Conservation (phyloP, 1,140 invertebrate species). For the Lithobius niger region DNA sequence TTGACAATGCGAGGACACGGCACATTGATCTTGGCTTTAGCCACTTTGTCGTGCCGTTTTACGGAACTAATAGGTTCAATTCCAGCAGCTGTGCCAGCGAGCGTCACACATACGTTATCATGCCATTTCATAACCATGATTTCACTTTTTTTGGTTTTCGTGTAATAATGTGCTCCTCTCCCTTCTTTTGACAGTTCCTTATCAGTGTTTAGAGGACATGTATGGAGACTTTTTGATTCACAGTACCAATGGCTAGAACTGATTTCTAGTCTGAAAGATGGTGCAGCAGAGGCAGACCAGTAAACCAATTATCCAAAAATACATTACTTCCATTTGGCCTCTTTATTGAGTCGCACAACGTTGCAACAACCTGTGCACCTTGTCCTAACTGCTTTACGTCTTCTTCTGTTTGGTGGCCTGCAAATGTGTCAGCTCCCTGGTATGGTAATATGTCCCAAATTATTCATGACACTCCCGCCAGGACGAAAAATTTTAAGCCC, state of each 20-base stretch:
- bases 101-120: slow-evolving; percentile 19
- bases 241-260: not conserved
- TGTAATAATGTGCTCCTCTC: not conserved
- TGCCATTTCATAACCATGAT: slow-evolving; percentile 17
- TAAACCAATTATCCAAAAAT: no score
- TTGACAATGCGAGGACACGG: slow-evolving; percentile 19
- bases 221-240: not conserved
- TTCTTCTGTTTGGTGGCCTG: not conserved
- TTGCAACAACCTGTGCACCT: no score
- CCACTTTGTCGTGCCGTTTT: slow-evolving; percentile 2
- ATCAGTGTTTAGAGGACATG: not conserved
- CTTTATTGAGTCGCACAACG: not conserved
- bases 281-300: not conserved
- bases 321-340: not conserved
- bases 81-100: slow-evolving; percentile 14
- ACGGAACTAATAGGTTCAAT: slow-evolving; percentile 17
- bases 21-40: slow-evolving; percentile 17
- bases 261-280: not conserved
- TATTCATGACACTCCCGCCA: not conserved
- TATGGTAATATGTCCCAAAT: not conserved
- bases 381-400: not conserved
- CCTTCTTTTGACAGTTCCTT: not conserved
- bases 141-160: not conserved
- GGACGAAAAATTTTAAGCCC: slow-evolving; percentile 15
- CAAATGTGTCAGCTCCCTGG: slow-evolving; percentile 2